Base-by-base conservation (phyloP, 92 coral and sea anemone species). In the Actinostola sp. region DNA sequence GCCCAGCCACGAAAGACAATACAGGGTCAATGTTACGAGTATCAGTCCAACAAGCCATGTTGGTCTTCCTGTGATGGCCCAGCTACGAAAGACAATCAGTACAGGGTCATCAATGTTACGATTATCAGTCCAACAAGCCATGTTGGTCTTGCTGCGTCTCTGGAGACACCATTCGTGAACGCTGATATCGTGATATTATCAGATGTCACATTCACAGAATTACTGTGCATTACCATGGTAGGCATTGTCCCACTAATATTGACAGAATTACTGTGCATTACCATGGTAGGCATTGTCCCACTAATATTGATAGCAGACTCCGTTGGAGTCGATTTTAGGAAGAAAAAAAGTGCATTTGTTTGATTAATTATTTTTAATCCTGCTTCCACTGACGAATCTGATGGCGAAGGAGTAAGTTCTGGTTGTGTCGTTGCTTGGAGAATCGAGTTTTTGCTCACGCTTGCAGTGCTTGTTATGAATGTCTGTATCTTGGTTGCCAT, bases 131-230 rank as follows among this genome's bases (percentile, higher is more conserved):
- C 72, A 66, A 1, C 25, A 0, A 32, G 32, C 45, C 61, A 68
- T 35, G 30, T 15, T 29, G 43, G 74, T 44, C 13, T 32, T 16
- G 32, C 62, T 51, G 62, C 27, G 58, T 15, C 27, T 52, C 15
- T 20, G 5, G 8, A 15, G 29, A 33, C 74, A 52, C 20, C 62
- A 50, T 56, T 27, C 14, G 13, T 51, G 33, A 25, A 38, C 3
- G 62, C 74, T 11, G 42, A 49, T 20, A 68, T 26, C 1, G 41
- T 51, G 41, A 35, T 6, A 48, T 20, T 68, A 6, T 50, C 49
- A 51, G n/a, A n/a, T 61, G 9, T 3, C 43, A 16, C 33, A 19
- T 31, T 3, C 9, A 33, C 19, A 50, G 17, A 19, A 26, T 19
- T 16, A 19, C 8, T 46, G 53, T 16, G 8, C 19, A 19, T 46